Evolutionary conservation across 2,888 invertebrate species (phyloP), one percentile per base, ranked within the genome.

Genomic region (Tetramorium bicarinatum): DNA sequence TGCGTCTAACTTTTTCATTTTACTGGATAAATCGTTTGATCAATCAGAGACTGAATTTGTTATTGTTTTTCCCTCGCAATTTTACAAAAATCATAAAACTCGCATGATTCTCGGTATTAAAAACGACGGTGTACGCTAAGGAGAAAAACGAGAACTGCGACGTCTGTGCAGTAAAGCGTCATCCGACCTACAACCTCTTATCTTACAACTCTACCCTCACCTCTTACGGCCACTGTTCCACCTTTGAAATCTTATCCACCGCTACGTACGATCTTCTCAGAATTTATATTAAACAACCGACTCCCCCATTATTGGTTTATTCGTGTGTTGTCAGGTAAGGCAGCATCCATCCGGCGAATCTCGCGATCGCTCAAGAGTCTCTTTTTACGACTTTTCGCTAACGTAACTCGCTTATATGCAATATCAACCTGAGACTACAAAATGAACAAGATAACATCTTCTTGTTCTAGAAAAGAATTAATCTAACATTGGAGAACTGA

Each of bases 231-330:
- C 54, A 44, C 79, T 83, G 69, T 81, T 77, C 64, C 75, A 67
- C 83, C 92, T 93, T 93, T 92, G 92, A 92, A 92, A 93, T 88
- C 88, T 86, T 88, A 92, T 83, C 87, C 86, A 44, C 67, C 66
- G n/a, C 49, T 72, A 52, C 34, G 59, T 38, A 52, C 56, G 76
- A 84, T 56, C 76, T 82, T 81, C 86, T 82, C 25, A 87, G 91
- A 90, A 92, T 92, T 92, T 91, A 91, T 92, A 93, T 93, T 92
- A 92, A 92, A 93, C 77, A 56, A 76, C 71, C 81, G 59, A 52
- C 54, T 38, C 47, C 64, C 61, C 64, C 61, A 77, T 76, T 88
- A 84, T 87, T 83, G 84, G 86, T 83, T 85, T 69, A 59, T 80
- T 72, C 69, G 34, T 67, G 21, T n/a, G 56, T 74, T 62, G 56